Conservation (phyloP, 2,888 invertebrate genomes). For the Mesoligia furuncula region DNA sequence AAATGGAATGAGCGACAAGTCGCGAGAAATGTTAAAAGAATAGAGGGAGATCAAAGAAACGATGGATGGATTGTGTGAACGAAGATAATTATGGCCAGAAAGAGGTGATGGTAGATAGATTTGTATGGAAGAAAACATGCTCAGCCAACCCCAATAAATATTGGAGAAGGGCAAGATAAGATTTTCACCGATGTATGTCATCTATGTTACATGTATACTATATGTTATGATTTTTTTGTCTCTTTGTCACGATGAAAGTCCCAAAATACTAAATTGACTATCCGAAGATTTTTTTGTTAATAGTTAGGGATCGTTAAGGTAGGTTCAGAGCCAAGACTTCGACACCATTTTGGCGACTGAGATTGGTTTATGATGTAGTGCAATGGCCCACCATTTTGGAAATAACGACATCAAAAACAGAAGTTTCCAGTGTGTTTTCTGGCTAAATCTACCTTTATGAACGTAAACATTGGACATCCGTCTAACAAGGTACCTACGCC, state of each 20-base stretch:
- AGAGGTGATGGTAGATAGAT: not conserved
- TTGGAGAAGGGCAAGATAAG: not conserved
- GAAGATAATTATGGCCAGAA: not conserved
- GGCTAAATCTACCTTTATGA: not conserved
- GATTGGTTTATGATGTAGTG: not conserved
- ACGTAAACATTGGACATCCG: not conserved
- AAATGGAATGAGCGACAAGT: slow-evolving; percentile 10
- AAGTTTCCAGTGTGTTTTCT: not conserved
- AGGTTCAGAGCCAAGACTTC: not conserved
- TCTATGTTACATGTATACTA: not conserved
- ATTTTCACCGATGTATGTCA: not conserved
- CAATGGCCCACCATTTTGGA: not conserved
- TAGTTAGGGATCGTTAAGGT: not conserved
- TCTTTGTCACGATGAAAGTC: not conserved
- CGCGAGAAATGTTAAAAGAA: not conserved
- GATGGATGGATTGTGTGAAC: not conserved
- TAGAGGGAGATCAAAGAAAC: not conserved
- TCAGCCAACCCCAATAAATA: not conserved
- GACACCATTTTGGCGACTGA: no score
- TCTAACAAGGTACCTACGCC: not conserved
- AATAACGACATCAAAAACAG: not conserved
- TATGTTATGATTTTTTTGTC: not conserved
- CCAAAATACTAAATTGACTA: not conserved
- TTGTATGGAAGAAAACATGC: not conserved
- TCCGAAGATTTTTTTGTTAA: not conserved